Evolutionary conservation across 1,140 invertebrate species (phyloP), one percentile per base, ranked within the genome.

Genomic region (Philopotamus ludificatus): DNA sequence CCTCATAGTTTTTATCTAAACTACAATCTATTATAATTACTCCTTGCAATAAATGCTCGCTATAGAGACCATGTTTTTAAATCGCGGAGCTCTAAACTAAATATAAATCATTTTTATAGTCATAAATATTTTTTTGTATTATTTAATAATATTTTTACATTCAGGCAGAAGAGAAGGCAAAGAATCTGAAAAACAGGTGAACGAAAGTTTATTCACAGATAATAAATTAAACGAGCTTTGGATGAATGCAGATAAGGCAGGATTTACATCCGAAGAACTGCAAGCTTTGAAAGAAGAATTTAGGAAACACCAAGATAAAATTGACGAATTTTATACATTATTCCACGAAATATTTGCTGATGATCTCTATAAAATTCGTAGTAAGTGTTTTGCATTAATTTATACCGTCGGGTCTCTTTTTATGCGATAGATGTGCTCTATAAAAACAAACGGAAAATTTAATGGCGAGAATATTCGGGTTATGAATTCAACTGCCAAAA

Each of bases 191-290:
- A 81, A 86, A 21, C 80, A 86, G 68, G 83, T 86, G 20, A 87
- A 89, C 60, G 90, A 89, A 72, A 87, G 86, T 73, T 66, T 94
- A 1, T 95, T 96, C 74, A 89, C 89, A 79, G 93, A 97, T 74
- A 92, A 93, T 73, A 94, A 93, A 77, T 77, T 97, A 0, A 93
- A 94, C 73, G 88, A 92, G 72, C 78, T 97, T 1, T 97, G 94
- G 94, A 82, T 87, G 15, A 94, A 94, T 77, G 94, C 93, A 0
- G 90, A 94, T 80, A 77, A 84, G 42, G 86, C 89, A 44, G 93
- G 93, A 39, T 96, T 96, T 75, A 88, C 88, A 50, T 78, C 86
- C 70, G 87, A 91, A 71, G 93, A 97, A 78, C 72, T 97, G 16
- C 79, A 89, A 68, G 85, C 89, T 10, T 77, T 97, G 4, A 92